phyloP scores from a whole-genome alignment of 2,113 vertebrate genomes.

The Paralichthys olivaceus region DNA sequence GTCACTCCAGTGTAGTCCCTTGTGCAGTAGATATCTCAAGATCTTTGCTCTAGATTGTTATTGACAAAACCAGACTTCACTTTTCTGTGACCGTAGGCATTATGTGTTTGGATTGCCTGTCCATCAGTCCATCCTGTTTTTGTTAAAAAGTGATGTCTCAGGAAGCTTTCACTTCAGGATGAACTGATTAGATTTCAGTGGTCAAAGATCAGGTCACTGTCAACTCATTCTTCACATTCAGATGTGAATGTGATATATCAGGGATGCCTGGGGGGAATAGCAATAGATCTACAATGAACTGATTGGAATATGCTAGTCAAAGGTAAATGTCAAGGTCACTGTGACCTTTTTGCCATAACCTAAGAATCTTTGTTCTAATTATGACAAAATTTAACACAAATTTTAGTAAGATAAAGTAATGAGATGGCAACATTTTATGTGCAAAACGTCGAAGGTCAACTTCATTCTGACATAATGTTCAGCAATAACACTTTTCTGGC shows the following conservation, averaged over 20 bases:
- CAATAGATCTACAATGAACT: background rate
- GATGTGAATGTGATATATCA: too few species aligned
- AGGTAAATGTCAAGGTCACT: background rate
- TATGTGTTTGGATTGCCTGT: background rate
- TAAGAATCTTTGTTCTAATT: background rate
- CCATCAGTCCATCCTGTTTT: background rate
- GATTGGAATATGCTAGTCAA: background rate
- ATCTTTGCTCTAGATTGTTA: conserved; percentile 19
- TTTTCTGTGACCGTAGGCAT: conserved; percentile 9
- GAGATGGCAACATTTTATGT: background rate
- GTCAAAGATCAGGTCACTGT: too few species aligned
- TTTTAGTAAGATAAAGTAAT: background rate
- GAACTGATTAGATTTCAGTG: too few species aligned
- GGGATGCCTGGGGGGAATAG: too few species aligned
- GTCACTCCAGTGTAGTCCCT: background rate
- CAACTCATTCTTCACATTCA: too few species aligned
- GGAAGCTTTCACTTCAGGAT: background rate
- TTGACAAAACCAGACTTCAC: conserved; percentile 9
- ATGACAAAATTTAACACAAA: background rate
- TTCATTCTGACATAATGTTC: background rate
- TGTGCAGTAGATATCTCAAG: background rate
- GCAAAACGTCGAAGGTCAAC: background rate
- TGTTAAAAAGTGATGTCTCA: background rate
- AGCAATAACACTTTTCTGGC: background rate
- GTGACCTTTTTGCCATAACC: background rate